Evolutionary conservation across 1,140 invertebrate species (phyloP).

Genomic region (Drosophila bipectinata): DNA sequence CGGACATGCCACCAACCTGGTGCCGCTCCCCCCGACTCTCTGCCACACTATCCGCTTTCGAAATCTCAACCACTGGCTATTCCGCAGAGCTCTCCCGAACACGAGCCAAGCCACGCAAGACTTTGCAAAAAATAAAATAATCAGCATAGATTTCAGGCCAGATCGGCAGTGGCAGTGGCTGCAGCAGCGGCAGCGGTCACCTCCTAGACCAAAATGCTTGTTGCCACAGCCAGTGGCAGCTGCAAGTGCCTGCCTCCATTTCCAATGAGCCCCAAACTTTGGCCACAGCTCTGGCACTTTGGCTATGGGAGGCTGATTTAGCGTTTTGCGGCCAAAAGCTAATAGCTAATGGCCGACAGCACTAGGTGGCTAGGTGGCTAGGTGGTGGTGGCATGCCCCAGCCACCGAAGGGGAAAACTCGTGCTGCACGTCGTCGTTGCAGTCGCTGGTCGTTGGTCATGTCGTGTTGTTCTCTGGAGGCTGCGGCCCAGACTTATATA

Average conservation of each 20-base stretch:
- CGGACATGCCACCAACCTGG: conserved; percentile 68
- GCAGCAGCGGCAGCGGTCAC: conserved; percentile 41
- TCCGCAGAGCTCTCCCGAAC: conserved; percentile 13
- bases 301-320: neutral
- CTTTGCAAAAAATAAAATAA: neutral
- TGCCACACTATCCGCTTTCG: neutral
- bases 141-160: neutral
- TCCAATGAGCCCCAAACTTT: conserved; percentile 14
- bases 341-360: neutral
- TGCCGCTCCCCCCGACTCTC: conserved; percentile 3
- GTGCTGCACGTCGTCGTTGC: conserved; percentile 77
- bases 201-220: conserved; percentile 30
- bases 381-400: conserved; percentile 43
- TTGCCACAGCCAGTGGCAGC: conserved; percentile 53
- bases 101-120: conserved; percentile 38
- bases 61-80: conserved; percentile 7
- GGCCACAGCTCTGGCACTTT: conserved; percentile 19
- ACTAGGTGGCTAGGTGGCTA: conserved; percentile 32
- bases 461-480: conserved; percentile 73
- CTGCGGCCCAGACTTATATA: conserved; percentile 63
- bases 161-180: neutral
- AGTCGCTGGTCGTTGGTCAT: conserved; percentile 68
- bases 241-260: conserved; percentile 66
- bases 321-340: neutral
- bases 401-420: conserved; percentile 51